phyloP scores from a whole-genome alignment of 2,888 invertebrate genomes.

The Tridacna gigas region DNA sequence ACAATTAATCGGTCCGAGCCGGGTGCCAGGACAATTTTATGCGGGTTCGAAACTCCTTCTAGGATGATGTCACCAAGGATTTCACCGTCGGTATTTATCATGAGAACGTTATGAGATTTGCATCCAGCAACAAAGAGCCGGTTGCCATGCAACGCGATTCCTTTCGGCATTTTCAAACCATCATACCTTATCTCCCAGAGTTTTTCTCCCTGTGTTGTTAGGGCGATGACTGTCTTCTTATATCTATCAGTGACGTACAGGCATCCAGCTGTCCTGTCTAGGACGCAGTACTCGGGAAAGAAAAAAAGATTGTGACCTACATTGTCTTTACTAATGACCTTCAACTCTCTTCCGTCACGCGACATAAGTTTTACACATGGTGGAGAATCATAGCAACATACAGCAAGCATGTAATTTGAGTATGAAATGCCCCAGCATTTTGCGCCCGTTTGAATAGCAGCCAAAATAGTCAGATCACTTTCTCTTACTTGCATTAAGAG shows the following conservation, averaged over 20 bases:
- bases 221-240: constrained; percentile 67
- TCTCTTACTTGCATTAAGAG: constrained; percentile 63
- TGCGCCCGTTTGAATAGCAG: constrained; percentile 67
- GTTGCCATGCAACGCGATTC: constrained; percentile 66
- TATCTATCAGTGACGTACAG: constrained; percentile 67
- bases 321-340: constrained; percentile 64
- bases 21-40: constrained; percentile 59
- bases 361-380: constrained; percentile 69
- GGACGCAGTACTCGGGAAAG: constrained; percentile 67
- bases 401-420: constrained; percentile 67
- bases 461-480: constrained; percentile 59
- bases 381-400: constrained; percentile 67
- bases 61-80: constrained; percentile 65
- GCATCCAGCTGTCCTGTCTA: constrained; percentile 62
- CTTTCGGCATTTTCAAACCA: constrained; percentile 65
- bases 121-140: constrained; percentile 67
- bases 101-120: constrained; percentile 66
- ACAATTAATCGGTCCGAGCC: constrained; percentile 61
- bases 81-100: constrained; percentile 66
- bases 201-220: constrained; percentile 68
- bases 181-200: constrained; percentile 66
- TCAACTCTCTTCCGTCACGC: constrained; percentile 68
- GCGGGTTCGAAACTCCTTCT: constrained; percentile 65
- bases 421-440: constrained; percentile 69
- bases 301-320: constrained; percentile 70